These are phyloP conservation scores for Luperina testacea DNA, from an alignment of 2,888 invertebrate species.

Conservation along the genomic window DNA sequence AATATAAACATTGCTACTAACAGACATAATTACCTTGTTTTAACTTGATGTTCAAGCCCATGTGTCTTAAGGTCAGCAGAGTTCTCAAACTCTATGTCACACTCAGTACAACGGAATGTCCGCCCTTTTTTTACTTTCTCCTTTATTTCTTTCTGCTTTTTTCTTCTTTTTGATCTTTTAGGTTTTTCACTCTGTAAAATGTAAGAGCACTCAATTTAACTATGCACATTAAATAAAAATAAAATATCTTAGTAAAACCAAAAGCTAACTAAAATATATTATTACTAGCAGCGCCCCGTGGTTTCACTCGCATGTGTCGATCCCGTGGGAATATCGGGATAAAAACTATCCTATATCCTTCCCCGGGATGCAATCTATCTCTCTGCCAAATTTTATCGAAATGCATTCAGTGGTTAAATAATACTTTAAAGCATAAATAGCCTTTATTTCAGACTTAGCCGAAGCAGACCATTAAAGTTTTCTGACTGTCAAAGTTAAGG, in stretches of 20 bases:
- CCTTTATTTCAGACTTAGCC: neutral
- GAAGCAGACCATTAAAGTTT: too few relatives aligned
- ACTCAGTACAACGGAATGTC: slow-evolving; percentile 59
- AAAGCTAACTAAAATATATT: too few relatives aligned
- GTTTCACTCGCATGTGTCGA: too few relatives aligned
- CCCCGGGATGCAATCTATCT: too few relatives aligned
- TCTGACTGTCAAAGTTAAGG: neutral
- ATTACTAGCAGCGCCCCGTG: too few relatives aligned
- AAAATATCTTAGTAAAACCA: too few relatives aligned
- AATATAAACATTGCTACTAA: neutral
- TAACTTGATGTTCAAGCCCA: slow-evolving; percentile 69
- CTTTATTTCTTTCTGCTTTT: slow-evolving; percentile 25
- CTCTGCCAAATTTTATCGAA: too few relatives aligned
- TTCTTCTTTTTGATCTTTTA: slow-evolving; percentile 54
- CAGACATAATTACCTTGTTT: slow-evolving; percentile 65
- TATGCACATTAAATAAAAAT: too few relatives aligned
- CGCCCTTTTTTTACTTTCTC: slow-evolving; percentile 45
- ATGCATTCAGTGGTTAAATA: too few relatives aligned
- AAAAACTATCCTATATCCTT: too few relatives aligned
- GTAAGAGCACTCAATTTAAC: neutral
- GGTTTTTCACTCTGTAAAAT: slow-evolving; percentile 50
- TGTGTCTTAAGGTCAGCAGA: slow-evolving; percentile 64
- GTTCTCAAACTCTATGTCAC: slow-evolving; percentile 61
- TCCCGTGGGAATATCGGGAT: too few relatives aligned
- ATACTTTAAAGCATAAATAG: neutral